These are phyloP conservation scores for Aspidiotus rigidus DNA, from an alignment of 2,888 invertebrate species.

Conservation along the genomic window DNA sequence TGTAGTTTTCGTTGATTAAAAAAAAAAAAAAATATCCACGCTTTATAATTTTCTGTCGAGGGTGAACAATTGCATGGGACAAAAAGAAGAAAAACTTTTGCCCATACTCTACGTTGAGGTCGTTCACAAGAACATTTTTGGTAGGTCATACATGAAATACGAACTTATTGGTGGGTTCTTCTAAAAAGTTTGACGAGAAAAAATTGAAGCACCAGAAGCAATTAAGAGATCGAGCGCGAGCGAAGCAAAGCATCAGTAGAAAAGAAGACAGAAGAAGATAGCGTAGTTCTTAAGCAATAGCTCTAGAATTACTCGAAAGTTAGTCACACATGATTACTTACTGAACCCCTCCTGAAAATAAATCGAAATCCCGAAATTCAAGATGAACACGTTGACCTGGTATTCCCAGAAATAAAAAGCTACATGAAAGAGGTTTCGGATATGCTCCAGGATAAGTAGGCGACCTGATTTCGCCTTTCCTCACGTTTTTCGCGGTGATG, in stretches of 20 bases:
- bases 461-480: conserved; percentile 80
- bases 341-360: conserved; percentile 98
- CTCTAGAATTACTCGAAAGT: background rate
- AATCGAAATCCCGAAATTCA: conserved; percentile 95
- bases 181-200: no score
- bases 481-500: conserved; percentile 61
- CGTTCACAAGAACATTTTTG: background rate
- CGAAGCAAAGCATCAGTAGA: no score
- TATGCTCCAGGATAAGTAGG: conserved; percentile 99
- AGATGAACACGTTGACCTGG: conserved; percentile 84
- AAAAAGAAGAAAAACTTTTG: background rate
- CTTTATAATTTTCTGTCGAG: conserved; percentile 24
- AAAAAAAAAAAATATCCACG: conserved; percentile 18
- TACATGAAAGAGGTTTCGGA: conserved; percentile 89
- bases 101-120: no score
- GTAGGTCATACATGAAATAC: background rate
- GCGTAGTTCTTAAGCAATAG: background rate
- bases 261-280: no score
- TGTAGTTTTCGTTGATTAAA: conserved; percentile 26
- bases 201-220: no score
- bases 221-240: no score
- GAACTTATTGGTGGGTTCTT: background rate
- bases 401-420: conserved; percentile 84
- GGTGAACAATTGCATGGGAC: conserved; percentile 13
- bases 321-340: conserved; percentile 52